A percentile compares a stretch with the other conserved stretches of the same genome.
phyloP scores from a whole-genome alignment of 2,888 invertebrate species.

The Autographa gamma region DNA sequence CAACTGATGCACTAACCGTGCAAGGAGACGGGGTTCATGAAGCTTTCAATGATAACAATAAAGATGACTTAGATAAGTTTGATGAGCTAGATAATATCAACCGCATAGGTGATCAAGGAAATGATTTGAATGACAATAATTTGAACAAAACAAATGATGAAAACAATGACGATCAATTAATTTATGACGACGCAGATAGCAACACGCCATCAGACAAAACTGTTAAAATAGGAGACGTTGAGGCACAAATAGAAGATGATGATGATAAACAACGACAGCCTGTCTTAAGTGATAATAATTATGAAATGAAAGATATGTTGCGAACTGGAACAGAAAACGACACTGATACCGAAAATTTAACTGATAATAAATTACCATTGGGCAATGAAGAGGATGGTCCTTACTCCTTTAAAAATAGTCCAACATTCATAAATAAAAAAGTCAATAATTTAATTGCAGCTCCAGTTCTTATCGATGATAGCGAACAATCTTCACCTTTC shows the following conservation, averaged over 20 bases:
- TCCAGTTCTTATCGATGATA: conserved; percentile 17
- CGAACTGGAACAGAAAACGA: not conserved
- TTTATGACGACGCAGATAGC: not conserved
- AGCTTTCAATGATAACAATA: not conserved
- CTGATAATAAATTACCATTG: not conserved
- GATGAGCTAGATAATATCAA: not conserved
- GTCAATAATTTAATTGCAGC: conserved; percentile 9
- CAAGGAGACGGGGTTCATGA: not conserved
- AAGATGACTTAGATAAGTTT: not conserved
- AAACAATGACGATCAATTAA: not conserved
- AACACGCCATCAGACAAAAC: conserved; percentile 7
- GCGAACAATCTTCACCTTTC: not conserved
- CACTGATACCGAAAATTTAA: not conserved
- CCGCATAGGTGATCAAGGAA: not conserved
- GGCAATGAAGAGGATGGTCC: not conserved
- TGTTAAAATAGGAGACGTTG: not conserved
- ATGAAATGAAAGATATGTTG: conserved; percentile 3
- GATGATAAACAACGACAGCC: not conserved
- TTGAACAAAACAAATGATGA: not conserved
- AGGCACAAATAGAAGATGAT: not conserved
- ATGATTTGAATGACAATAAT: not conserved
- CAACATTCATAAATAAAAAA: not conserved
- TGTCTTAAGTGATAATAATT: not conserved
- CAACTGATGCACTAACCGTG: not conserved
- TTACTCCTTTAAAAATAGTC: not conserved